Evolutionary conservation across 2,888 invertebrate genomes (phyloP).

Genomic region (Sialis lutaria): DNA sequence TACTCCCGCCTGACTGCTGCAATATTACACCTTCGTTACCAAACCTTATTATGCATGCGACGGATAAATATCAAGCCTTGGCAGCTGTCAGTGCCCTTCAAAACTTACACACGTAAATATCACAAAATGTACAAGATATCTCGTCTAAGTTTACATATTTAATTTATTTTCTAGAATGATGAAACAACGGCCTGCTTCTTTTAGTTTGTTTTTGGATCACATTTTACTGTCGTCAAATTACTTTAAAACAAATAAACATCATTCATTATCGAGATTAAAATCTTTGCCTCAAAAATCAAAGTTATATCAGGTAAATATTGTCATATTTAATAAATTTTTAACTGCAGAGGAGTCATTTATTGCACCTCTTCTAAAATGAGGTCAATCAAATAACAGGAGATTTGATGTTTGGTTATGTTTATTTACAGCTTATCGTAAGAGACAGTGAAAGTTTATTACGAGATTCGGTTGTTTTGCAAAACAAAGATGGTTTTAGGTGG

Average conservation of each 20-base stretch:
- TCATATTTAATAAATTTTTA: no score
- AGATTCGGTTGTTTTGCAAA: slow-evolving; percentile 64
- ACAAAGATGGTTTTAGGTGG: slow-evolving; percentile 72
- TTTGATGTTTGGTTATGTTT: no score
- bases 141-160: slow-evolving; percentile 1
- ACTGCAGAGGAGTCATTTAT: no score
- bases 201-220: slow-evolving; percentile 69
- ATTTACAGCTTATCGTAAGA: slow-evolving; percentile 19
- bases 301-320: slow-evolving; percentile 19
- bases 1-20: slow-evolving; percentile 75
- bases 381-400: no score
- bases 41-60: slow-evolving; percentile 60
- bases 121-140: slow-evolving; percentile 3
- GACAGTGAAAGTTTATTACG: slow-evolving; percentile 46
- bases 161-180: slow-evolving; percentile 34
- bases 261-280: background rate
- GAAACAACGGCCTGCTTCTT: slow-evolving; percentile 62
- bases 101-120: slow-evolving; percentile 43
- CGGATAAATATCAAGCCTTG: slow-evolving; percentile 62
- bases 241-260: slow-evolving; percentile 12
- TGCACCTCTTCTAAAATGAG: no score
- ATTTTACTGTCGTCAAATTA: slow-evolving; percentile 35
- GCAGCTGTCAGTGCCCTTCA: slow-evolving; percentile 68
- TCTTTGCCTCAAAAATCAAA: slow-evolving; percentile 15
- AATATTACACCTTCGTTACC: slow-evolving; percentile 72